A percentile compares a stretch with the other conserved stretches of the same genome.
Conservation (phyloP, 2,113 vertebrate species). For the Nerophis ophidion region DNA sequence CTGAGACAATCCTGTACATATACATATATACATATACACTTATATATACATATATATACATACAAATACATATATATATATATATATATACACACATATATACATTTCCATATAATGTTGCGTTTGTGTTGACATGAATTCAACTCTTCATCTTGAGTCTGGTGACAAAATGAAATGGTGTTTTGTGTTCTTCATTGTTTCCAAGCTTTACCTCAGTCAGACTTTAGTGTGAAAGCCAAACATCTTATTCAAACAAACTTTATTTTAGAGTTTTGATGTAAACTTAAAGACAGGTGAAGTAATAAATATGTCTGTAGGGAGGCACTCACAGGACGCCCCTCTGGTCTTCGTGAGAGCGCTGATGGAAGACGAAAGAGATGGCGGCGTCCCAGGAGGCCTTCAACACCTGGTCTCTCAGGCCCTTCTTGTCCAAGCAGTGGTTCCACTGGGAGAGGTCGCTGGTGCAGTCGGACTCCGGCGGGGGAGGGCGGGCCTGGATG, state of each 20-base stretch:
- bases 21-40: too few species aligned
- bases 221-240: too few species aligned
- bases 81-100: too few species aligned
- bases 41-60: too few species aligned
- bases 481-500: conserved; percentile 78
- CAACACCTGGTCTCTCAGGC: conserved; percentile 82
- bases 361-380: conserved; percentile 89
- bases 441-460: conserved; percentile 92
- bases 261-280: conserved; percentile 6
- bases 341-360: conserved; percentile 89
- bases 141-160: too few species aligned
- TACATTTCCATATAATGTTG: too few species aligned
- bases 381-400: conserved; percentile 86
- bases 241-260: background rate
- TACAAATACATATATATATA: too few species aligned
- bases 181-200: too few species aligned
- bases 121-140: too few species aligned
- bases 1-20: too few species aligned
- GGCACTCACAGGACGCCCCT: conserved; percentile 68
- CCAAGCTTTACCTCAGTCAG: too few species aligned
- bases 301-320: conserved; percentile 42
- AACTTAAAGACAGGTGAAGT: background rate
- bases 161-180: too few species aligned
- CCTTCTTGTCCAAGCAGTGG: conserved; percentile 82
- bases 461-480: conserved; percentile 82